A percentile compares a stretch with the other conserved stretches of the same genome.
phyloP scores from a whole-genome alignment of 2,113 vertebrate species.

The Lipotes vexillifer region DNA sequence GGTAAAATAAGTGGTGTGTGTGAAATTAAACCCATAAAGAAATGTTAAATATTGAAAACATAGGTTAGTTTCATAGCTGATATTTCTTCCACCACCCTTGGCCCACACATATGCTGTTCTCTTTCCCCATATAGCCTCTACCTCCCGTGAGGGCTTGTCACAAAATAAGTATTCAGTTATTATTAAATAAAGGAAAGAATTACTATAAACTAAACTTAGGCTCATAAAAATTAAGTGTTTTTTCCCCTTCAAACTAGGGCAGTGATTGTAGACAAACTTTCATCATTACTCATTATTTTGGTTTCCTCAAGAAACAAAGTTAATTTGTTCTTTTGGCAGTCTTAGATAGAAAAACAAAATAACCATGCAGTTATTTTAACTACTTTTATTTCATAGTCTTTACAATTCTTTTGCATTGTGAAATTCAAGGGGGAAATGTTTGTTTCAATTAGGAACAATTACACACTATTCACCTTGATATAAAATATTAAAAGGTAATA shows the following conservation, averaged over 20 bases:
- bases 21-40: constrained; percentile 18
- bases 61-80: not conserved
- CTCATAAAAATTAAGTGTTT: not conserved
- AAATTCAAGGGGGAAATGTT: not conserved
- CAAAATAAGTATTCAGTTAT: not conserved
- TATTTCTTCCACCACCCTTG: not conserved
- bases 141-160: not conserved
- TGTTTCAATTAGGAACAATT: not conserved
- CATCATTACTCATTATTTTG: not conserved
- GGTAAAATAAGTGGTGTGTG: not conserved
- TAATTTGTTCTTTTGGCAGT: not conserved
- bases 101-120: not conserved
- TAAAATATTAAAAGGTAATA: constrained; percentile 19
- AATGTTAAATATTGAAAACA: not conserved
- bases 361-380: not conserved
- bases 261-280: not conserved
- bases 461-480: not conserved
- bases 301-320: not conserved
- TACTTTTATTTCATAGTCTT: not conserved
- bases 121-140: not conserved
- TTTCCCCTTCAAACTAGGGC: not conserved
- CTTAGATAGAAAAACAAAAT: not conserved
- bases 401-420: not conserved
- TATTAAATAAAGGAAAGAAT: constrained; percentile 20
- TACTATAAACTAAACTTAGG: not conserved